Evolutionary conservation across 2,888 invertebrate genomes (phyloP).

Genomic region (Hemistola chrysoprasaria): DNA sequence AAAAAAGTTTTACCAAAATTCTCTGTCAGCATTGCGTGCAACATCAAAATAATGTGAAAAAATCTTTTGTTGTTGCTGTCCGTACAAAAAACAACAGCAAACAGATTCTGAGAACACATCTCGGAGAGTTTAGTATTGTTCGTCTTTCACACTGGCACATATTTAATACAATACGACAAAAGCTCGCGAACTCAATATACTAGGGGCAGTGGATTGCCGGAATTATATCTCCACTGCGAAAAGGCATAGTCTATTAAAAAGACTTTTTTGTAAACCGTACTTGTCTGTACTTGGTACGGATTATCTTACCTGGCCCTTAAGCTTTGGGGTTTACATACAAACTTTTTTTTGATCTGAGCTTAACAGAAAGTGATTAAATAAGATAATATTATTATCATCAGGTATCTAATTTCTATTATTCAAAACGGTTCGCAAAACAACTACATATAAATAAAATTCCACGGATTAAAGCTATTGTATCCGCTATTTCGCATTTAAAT

Average conservation of each 20-base stretch:
- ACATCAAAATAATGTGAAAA: slow-evolving; percentile 1
- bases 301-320: slow-evolving; percentile 18
- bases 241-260: slow-evolving; percentile 14
- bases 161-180: slow-evolving; percentile 20
- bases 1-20: neutral
- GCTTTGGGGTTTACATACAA: slow-evolving; percentile 5
- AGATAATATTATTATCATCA: neutral
- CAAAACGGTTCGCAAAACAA: slow-evolving; percentile 6
- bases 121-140: slow-evolving; percentile 10
- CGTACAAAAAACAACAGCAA: slow-evolving; percentile 2
- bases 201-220: slow-evolving; percentile 6
- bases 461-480: slow-evolving; percentile 35
- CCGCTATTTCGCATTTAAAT: slow-evolving; percentile 50
- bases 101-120: slow-evolving; percentile 11
- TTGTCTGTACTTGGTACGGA: slow-evolving; percentile 6
- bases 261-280: slow-evolving; percentile 28
- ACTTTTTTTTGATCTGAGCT: no score
- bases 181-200: slow-evolving; percentile 28
- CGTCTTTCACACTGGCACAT: slow-evolving; percentile 7
- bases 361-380: no score
- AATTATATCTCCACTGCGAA: slow-evolving; percentile 14
- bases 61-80: slow-evolving; percentile 8
- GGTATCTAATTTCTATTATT: slow-evolving; percentile 3
- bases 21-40: neutral
- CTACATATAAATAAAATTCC: slow-evolving; percentile 30